Evolutionary conservation across 2,113 vertebrate genomes (phyloP), one percentile per base, ranked within the genome.

Genomic region (Nannobrachium achirus): DNA sequence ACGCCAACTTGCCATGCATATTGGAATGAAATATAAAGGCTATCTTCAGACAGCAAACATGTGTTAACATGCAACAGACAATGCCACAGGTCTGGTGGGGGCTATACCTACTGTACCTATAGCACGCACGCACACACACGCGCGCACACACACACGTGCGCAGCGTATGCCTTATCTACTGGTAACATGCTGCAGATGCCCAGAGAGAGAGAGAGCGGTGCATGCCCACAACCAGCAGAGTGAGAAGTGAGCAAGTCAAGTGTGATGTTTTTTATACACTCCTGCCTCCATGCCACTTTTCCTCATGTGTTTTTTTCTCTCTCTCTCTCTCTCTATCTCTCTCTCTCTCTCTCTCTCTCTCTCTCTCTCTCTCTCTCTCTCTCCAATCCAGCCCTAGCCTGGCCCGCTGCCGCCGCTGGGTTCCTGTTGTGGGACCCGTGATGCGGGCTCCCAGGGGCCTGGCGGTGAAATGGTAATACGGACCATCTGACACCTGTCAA

Each of bases 401-500:
- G 87, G 81, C 82, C 86, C 66, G 69, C 65, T 55, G 60, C 61
- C 62, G 68, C 51, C 57, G 51, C 40, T 67, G 56, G 38, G 49
- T 86, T 85, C 79, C 87, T 89, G 86, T 83, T 85, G 86, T 84
- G 86, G 89, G 25, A 33, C 86, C 86, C 63, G 78, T 81, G 86
- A 92, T 90, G 88, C 80, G 66, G 88, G 82, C 79, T 92, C 91
- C 90, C 90, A 67, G 64, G 90, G 88, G 91, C 76, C 82, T 19
- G 15, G 79, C 78, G 80, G 90, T 90, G 86, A 89, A 92, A 90
- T 88, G 86, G 88, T 91, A 93, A 92, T 91, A 88, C 79, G 81
- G 91, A 89, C 89, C 92, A 92, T 92, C 88, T 93, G 92, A 93
- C 92, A 93, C 89, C 92, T 93, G 92, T 92, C 92, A 93, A 92